Conservation (phyloP, 2,113 vertebrate species). For the Trematomus loennbergii region DNA sequence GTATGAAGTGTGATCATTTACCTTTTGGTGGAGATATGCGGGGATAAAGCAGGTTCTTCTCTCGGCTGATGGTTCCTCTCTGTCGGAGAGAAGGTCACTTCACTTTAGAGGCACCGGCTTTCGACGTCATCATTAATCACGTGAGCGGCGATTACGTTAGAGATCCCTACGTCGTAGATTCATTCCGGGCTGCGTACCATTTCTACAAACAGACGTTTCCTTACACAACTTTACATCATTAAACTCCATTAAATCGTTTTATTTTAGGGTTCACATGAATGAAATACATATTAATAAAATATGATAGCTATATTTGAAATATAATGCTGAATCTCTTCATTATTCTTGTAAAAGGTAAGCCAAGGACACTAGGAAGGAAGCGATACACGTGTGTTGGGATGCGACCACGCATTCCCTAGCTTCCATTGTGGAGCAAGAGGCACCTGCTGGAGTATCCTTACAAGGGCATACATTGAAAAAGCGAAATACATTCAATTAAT, state of each 20-base stretch:
- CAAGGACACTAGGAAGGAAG: background rate
- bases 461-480: background rate
- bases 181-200: background rate
- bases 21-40: constrained; percentile 22
- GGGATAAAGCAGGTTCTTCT: background rate
- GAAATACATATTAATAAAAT: too few species aligned
- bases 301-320: too few species aligned
- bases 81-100: constrained; percentile 77
- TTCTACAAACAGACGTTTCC: accelerated
- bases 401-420: background rate
- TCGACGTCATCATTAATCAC: constrained; percentile 66
- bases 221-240: accelerated
- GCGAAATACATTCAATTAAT: background rate
- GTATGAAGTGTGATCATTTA: accelerated
- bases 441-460: constrained; percentile 12
- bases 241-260: accelerated
- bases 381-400: background rate
- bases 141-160: background rate
- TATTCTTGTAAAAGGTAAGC: accelerated
- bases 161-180: background rate
- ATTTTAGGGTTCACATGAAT: background rate
- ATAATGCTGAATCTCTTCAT: accelerated
- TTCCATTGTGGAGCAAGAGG: background rate
- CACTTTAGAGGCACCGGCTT: constrained; percentile 58
- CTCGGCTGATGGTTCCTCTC: background rate